These are phyloP conservation scores for Ceriagrion tenellum DNA, from an alignment of 2,888 invertebrate species.

Conservation along the genomic window DNA sequence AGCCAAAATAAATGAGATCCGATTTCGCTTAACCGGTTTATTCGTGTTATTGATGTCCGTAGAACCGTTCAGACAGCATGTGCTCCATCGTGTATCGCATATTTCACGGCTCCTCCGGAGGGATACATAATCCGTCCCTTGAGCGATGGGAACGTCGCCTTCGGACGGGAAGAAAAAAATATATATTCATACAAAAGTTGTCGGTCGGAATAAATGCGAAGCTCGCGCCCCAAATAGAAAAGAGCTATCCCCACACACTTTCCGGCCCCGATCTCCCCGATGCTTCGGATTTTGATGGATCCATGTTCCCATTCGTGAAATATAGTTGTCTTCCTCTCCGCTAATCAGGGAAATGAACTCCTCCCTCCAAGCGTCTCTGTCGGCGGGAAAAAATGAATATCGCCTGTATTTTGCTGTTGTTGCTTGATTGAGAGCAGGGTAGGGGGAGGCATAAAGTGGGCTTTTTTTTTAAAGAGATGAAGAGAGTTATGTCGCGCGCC, in stretches of 20 bases:
- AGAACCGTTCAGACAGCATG: conserved; percentile 30
- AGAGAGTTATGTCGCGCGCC: too few relatives aligned
- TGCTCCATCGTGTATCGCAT: conserved; percentile 2
- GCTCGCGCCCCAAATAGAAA: not conserved
- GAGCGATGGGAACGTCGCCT: conserved; percentile 10
- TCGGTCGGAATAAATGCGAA: not conserved
- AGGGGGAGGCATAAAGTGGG: too few relatives aligned
- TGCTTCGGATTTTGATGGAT: not conserved
- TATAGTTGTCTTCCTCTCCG: not conserved
- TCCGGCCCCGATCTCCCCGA: not conserved
- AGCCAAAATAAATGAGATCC: not conserved
- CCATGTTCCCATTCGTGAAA: not conserved
- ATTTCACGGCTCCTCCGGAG: conserved; percentile 25
- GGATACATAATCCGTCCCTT: not conserved
- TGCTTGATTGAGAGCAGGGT: not conserved
- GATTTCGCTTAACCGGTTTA: conserved; percentile 14
- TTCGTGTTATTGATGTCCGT: conserved; percentile 4
- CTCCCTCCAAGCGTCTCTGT: not conserved
- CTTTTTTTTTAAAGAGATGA: too few relatives aligned
- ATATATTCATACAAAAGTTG: not conserved
- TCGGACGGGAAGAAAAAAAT: not conserved
- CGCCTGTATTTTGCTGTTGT: not conserved
- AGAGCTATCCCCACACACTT: not conserved
- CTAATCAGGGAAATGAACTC: conserved; percentile 2
- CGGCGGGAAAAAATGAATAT: not conserved